Base-by-base conservation (phyloP, 1,140 invertebrate species). In the Drosophila repleta region DNA sequence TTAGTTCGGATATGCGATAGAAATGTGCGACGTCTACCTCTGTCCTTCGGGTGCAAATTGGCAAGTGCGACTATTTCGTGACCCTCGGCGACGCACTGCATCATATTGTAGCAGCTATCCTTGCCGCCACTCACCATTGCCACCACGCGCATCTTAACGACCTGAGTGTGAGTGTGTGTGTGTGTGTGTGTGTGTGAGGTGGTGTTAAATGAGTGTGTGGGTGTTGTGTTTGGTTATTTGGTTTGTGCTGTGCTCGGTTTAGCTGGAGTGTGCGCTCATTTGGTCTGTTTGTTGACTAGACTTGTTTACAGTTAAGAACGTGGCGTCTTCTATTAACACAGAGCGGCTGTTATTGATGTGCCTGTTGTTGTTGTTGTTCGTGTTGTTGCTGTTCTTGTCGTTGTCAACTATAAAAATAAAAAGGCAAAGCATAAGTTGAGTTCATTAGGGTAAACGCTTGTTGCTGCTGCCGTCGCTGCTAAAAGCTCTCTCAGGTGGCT, bases 61-160 rank as follows among this genome's bases (percentile, higher is more conserved):
- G 98, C 98, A 81, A 99, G 93, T 37, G 98, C 98, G 24, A 99
- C 97, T 85, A 99, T 97, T 85, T 98, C 95, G 93, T 99, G 99
- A 35, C 98, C 98, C 91, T 97, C 96, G 83, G 96, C 96, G 78
- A 99, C 95, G 93, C 98, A 99, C 93, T 99, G 96, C 95, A 99
- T 96, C 96, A 99, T 97, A 92, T 99, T 99, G 93, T 97, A 99
- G 93, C 97, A 98, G 93, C 98, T 99, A 93, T 99, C 99, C 93
- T 99, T 99, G 66, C 99, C 99, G 85, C 99, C 99, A 93, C 98
- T 99, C 77, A 98, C 95, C 90, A 98, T 93, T 60, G 96, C 97
- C 62, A 97, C 96, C 62, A 97, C 96, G 92, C 94, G 96, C 97
- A 98, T 98, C 61, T 75, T 87, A 65, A 17, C 17, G 39, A 18